These are phyloP conservation scores for Automeris io DNA, from an alignment of 2,888 invertebrate genomes.

Conservation along the genomic window DNA sequence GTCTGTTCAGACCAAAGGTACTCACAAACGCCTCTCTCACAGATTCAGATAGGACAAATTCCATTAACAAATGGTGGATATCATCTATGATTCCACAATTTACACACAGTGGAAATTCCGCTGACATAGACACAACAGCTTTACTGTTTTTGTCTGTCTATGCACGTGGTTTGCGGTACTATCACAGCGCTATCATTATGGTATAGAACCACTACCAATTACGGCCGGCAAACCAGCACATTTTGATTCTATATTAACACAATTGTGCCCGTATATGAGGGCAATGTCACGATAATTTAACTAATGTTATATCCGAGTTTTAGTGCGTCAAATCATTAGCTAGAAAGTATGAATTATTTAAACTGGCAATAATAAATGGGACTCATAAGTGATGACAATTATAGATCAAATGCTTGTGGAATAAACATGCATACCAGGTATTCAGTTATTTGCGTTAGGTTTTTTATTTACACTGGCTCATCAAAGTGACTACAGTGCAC, in stretches of 20 bases:
- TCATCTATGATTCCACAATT: too few relatives aligned
- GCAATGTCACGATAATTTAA: conserved; percentile 38
- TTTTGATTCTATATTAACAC: conserved; percentile 35
- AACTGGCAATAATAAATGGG: conserved; percentile 1
- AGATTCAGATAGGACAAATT: too few relatives aligned
- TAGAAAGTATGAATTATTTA: conserved; percentile 8
- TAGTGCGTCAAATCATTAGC: conserved; percentile 22
- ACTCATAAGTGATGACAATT: not conserved
- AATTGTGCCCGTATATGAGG: conserved; percentile 37
- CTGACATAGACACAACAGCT: conserved; percentile 14
- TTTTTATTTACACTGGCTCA: too few relatives aligned
- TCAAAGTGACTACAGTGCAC: too few relatives aligned
- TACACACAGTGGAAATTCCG: too few relatives aligned
- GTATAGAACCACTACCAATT: conserved; percentile 45
- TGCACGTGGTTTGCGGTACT: conserved; percentile 36
- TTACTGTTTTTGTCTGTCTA: conserved; percentile 22
- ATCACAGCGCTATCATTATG: conserved; percentile 38
- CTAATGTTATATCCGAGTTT: conserved; percentile 24
- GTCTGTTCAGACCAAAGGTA: too few relatives aligned
- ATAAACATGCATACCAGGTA: not conserved
- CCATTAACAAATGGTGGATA: too few relatives aligned
- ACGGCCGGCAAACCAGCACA: conserved; percentile 38
- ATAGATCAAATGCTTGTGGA: not conserved
- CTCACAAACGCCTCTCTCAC: too few relatives aligned
- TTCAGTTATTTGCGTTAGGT: too few relatives aligned